Evolutionary conservation across 30 jellyfish, hydroid and myxozoan genomes (phyloP), one percentile per base, ranked within the genome.

Genomic region (Chironex yamaguchii): DNA sequence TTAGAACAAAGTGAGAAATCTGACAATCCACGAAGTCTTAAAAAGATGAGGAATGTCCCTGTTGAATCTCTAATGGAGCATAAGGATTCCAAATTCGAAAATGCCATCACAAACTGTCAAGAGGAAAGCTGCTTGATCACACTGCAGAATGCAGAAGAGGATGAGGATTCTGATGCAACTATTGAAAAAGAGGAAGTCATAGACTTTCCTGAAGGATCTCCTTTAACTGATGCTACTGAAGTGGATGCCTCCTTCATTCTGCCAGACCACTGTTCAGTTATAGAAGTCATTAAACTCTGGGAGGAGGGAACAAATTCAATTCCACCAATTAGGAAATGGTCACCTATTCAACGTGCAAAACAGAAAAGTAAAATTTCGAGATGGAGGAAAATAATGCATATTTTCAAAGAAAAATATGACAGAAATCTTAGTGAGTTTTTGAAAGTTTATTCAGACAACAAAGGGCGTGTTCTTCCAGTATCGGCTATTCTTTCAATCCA

Each of bases 241-340:
- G 58, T 17, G n/a, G n/a, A n/a, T 42, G 58, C 17, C 13, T 42
- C 58, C 13, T 42, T 6, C 17, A 42, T 42, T 42, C 17, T 42
- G 58, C 58, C 58, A 42, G 58, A 42, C 58, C 58, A 42, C 58
- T 42, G 58, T 42, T 6, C 58, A 42, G 88, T 88, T 20, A 75
- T 88, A 9, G 98, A 93, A 62, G 89, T 87, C 79, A 81, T 93
- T 22, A 67, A 76, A 63, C 94, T 93, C 27, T 93, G 97, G 97
- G 96, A 93, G 83, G 34, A 66, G 20, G 98, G 98, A 67, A 71
- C 92, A 2, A 87, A 73, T 21, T 93, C 82, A 30, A 82, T 88
- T 62, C 96, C 96, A 20, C 97, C 98, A 12, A 89, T 93, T 14
- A 36, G 84, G 29, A 36, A 64, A n/a, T 93, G 98, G 98, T 33